Base-by-base conservation (phyloP, 2,113 vertebrate species). In the Perca fluviatilis region DNA sequence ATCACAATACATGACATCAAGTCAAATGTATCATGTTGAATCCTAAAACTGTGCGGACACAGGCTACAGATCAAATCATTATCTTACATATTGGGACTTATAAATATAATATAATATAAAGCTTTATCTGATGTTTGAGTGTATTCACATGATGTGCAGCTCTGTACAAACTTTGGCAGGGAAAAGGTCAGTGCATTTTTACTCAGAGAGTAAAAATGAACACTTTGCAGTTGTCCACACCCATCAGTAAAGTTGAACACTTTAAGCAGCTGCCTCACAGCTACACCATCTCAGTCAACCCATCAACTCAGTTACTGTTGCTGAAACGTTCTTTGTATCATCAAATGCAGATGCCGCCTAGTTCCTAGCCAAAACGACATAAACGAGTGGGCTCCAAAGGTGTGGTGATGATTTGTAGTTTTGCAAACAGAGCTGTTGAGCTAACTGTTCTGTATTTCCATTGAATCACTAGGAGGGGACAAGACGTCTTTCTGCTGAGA, bases 401-500 rank as follows among this genome's bases (percentile, higher is more conserved):
- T 1, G 1, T 54, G 16, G 49, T 8, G 49, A 53, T 73, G 77
- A 83, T 80, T 89, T 88, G 80, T 79, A 81, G 65, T 66, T 88
- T 78, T 75, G 53, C 64, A 84, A 85, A 91, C 79, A 69, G 60
- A 85, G 68, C 56, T 51, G 79, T 67, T 77, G 50, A 67, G 49
- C 33, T 30, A 58, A 71, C 86, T 86, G 78, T 80, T 66, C 74
- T 49, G 76, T 43, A 53, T 90, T 92, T 93, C 85, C 85, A 88
- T 84, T 85, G 74, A 89, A 68, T 90, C 88, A 91, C 23, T 50
- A 0, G 60, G 40, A 80, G 6, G 40, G 65, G 36, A 93, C 86
- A 90, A 89, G 89, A 80, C 13, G 74, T 86, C 84, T 85, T 92
- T 92, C 86, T 89, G 74, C 82, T n/a, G 70, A n/a, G 30, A 73